Evolutionary conservation across 2,888 invertebrate species (phyloP), one percentile per base, ranked within the genome.

Genomic region (Zaprionus lineosus): DNA sequence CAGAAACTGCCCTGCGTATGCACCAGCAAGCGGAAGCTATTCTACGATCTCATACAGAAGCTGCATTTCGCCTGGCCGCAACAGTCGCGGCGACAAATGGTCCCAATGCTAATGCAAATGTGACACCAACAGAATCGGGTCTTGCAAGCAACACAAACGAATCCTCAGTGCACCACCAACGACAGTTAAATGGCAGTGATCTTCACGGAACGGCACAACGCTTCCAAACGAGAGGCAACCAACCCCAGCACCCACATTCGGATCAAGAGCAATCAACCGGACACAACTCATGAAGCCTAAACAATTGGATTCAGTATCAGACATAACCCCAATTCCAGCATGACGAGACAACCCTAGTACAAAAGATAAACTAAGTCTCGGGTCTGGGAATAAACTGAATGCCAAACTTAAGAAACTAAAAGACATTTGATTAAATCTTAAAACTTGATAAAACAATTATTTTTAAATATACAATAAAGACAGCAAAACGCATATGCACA

Each of bases 11-110:
- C 1, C 86, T 94, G 31, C 91, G 94, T 66, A 93, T 95, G 91
- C 95, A 96, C 82, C 95, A 95, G 85, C 95, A 95, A 85, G 95
- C 95, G 1, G 96, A 96, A 88, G 95, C 95, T 0, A 91, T 96
- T 44, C 91, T 97, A 14, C 92, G 96, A 86, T 95, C 95, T 74
- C 96, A 97, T 86, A 96, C 96, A 0, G 96, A 96, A 88, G 96
- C 96, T 0, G 94, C 95, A 3, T 91, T 97, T 26, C 92, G 96
- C 81, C 89, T 96, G 56, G 96, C 93, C 0, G 91, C 90, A 5
- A 63, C 72, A 1, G 74, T 61, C 6, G 69, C 67, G 21, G 46
- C 60, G 1, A 52, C 59, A 12, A 79, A 34, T 21, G 47, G 52
- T 3, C 31, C 31, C 18, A 61, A 52, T 24, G 39, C 28, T 8